A percentile compares a stretch with the other conserved stretches of the same genome.
These are phyloP conservation scores for Pluvianellus socialis DNA, from an alignment of 2,113 vertebrate species.

Conservation along the genomic window DNA sequence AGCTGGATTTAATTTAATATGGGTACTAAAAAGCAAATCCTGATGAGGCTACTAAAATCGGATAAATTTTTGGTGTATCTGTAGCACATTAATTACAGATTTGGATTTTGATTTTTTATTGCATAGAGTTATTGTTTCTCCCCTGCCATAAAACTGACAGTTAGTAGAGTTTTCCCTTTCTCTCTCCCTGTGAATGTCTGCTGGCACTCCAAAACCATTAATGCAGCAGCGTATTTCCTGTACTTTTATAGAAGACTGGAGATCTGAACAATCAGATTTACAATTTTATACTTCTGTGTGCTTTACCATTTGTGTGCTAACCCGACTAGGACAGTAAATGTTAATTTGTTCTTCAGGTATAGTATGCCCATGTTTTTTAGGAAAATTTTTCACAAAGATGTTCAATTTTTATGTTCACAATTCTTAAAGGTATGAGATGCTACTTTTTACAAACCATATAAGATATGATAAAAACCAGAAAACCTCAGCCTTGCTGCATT, in stretches of 20 bases:
- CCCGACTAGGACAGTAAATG: not conserved
- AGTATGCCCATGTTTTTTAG: not conserved
- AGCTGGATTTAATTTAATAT: not conserved
- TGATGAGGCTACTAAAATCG: not conserved
- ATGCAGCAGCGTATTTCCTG: not conserved
- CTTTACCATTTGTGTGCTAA: conserved; percentile 33
- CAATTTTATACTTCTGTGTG: conserved; percentile 41
- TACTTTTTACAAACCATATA: not conserved
- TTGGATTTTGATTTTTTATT: not conserved
- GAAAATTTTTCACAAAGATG: not conserved
- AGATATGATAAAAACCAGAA: not conserved
- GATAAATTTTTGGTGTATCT: not conserved
- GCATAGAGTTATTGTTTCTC: not conserved
- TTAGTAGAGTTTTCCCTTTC: not conserved
- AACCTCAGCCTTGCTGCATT: not conserved
- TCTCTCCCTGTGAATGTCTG: not conserved
- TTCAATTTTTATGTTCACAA: not conserved
- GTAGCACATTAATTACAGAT: conserved; percentile 7
- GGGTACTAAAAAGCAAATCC: not conserved
- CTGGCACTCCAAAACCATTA: conserved; percentile 26
- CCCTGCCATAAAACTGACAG: conserved; percentile 24
- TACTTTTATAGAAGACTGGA: conserved; percentile 33
- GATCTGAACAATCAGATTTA: conserved; percentile 21
- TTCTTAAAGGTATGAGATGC: not conserved
- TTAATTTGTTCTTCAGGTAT: conserved; percentile 46